These are phyloP conservation scores for Acanthochromis polyacanthus DNA, from an alignment of 2,113 vertebrate species.

Conservation along the genomic window DNA sequence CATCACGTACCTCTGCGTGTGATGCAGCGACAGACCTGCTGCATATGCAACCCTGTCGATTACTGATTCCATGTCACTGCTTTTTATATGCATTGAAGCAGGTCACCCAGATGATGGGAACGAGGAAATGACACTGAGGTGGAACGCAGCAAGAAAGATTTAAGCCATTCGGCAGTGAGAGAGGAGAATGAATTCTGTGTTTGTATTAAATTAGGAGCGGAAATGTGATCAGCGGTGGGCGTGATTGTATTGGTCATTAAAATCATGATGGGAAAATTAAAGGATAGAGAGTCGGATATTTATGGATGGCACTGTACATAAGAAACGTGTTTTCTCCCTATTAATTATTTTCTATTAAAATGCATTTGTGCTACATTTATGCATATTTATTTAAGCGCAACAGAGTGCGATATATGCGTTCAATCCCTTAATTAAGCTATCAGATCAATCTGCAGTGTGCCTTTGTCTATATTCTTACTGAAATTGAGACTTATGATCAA, in stretches of 20 bases:
- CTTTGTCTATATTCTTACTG: background rate
- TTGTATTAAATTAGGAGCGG: conserved; percentile 64
- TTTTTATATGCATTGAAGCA: conserved; percentile 38
- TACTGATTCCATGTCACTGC: conserved; percentile 26
- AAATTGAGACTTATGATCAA: background rate
- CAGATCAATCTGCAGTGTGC: conserved; percentile 1
- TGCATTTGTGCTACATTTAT: conserved; percentile 6
- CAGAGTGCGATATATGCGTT: conserved; percentile 1
- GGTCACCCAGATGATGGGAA: conserved; percentile 6
- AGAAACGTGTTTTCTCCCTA: conserved; percentile 9
- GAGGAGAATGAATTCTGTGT: conserved; percentile 5
- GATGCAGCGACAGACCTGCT: conserved; percentile 29
- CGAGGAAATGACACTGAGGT: conserved; percentile 23
- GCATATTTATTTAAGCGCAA: background rate
- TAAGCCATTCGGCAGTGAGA: conserved; percentile 25
- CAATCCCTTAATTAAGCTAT: background rate
- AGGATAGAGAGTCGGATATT: conserved; percentile 34
- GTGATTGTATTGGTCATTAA: conserved; percentile 55
- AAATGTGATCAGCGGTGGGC: conserved; percentile 42
- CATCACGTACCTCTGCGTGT: conserved; percentile 26
- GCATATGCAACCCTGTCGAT: conserved; percentile 36
- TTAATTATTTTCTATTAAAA: conserved; percentile 41
- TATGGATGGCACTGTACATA: conserved; percentile 16
- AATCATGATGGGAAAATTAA: conserved; percentile 36
- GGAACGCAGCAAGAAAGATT: conserved; percentile 43